Percentiles rank a stretch among this genome's conserved stretches.
Evolutionary conservation across 2,888 invertebrate species (phyloP).

Genomic region (Drosophila anceps): DNA sequence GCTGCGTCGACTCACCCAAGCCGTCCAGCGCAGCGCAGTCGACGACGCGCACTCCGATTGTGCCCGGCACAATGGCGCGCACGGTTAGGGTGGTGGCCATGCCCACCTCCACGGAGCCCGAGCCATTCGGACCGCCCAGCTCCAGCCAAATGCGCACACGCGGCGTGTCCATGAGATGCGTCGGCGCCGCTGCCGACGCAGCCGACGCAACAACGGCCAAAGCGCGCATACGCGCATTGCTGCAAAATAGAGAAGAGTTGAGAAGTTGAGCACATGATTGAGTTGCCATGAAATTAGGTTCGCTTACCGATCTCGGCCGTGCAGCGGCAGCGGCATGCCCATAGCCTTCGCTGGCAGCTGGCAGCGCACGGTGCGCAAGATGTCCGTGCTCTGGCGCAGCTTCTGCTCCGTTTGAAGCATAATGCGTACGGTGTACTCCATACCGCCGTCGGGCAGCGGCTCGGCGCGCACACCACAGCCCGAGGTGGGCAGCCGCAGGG

Average conservation of each 20-base stretch:
- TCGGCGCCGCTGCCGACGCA: constrained; percentile 37
- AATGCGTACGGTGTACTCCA: constrained; percentile 89
- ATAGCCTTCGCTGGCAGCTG: constrained; percentile 82
- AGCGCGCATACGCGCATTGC: constrained; percentile 69
- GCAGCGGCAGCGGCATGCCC: constrained; percentile 76
- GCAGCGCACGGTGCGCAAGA: constrained; percentile 89
- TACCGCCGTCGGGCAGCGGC: constrained; percentile 85
- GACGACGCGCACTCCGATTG: constrained; percentile 90
- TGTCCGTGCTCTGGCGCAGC: constrained; percentile 90
- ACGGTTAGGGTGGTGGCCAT: constrained; percentile 89
- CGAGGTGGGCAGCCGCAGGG: constrained; percentile 83
- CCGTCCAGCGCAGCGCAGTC: constrained; percentile 93
- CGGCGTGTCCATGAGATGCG: constrained; percentile 82
- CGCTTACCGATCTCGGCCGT: constrained; percentile 59
- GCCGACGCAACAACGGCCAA: constrained; percentile 49
- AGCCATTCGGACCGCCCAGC: constrained; percentile 87
- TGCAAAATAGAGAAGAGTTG: constrained; percentile 3
- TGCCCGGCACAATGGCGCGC: constrained; percentile 87
- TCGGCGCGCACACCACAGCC: constrained; percentile 90
- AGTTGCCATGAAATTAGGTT: too few species aligned
- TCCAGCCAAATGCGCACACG: constrained; percentile 91
- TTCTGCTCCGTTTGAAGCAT: constrained; percentile 91
- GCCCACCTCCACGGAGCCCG: constrained; percentile 89
- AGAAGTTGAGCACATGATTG: neutral
- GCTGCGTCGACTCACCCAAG: constrained; percentile 90